Percentiles rank a stretch among this genome's conserved stretches.
phyloP scores from a whole-genome alignment of 2,113 vertebrate species.

The Atlantisia rogersi region DNA sequence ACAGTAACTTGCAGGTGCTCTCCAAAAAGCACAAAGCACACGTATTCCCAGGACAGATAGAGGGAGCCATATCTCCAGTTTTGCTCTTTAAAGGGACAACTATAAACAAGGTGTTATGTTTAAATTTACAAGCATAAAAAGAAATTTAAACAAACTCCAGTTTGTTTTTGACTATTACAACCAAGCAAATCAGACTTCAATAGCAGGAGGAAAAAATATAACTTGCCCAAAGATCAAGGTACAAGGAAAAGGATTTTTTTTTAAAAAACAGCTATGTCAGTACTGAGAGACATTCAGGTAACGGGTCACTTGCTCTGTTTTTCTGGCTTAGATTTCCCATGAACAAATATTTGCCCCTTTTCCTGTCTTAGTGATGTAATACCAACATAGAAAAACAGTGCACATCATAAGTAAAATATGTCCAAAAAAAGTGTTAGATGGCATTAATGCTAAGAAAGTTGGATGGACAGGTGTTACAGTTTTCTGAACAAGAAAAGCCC shows the following conservation, averaged over 20 bases:
- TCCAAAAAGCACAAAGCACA: not conserved
- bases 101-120: not conserved
- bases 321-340: not conserved
- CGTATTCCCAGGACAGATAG: slow-evolving; percentile 45
- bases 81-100: slow-evolving; percentile 13
- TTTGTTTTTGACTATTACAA: not conserved
- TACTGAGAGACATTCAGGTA: not conserved
- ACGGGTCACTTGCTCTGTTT: accelerated
- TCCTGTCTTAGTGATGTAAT: not conserved
- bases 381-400: not conserved
- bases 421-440: not conserved
- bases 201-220: not conserved
- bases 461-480: not conserved
- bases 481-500: not conserved
- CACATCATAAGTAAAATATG: not conserved
- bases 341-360: not conserved
- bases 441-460: not conserved
- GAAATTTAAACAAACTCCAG: not conserved
- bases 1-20: not conserved
- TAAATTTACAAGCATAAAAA: not conserved
- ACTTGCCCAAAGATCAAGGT: not conserved
- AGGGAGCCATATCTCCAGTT: slow-evolving; percentile 64
- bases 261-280: not conserved
- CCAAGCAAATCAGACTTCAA: not conserved
- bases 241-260: not conserved